Conservation (phyloP, 2,797 vertebrate genomes). For the Australoheros facetus region DNA sequence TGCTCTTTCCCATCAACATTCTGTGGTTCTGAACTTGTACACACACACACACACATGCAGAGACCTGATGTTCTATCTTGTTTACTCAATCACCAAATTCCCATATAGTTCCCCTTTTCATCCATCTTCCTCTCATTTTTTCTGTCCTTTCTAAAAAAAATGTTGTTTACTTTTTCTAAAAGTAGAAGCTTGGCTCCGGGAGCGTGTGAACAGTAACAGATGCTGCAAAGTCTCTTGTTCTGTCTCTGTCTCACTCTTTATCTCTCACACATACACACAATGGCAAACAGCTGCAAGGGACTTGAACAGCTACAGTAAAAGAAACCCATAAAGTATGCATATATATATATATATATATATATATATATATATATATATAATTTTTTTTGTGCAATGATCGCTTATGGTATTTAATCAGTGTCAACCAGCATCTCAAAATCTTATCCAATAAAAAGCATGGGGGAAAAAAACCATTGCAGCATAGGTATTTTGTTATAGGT, state of each 20-base stretch:
- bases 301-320: slow-evolving; percentile 42
- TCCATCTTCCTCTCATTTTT: slow-evolving; percentile 12
- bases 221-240: slow-evolving; percentile 64
- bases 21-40: background rate
- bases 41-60: background rate
- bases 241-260: slow-evolving; percentile 35
- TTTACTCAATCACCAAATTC: slow-evolving; percentile 24
- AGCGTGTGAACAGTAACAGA: slow-evolving; percentile 82
- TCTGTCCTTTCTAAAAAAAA: background rate
- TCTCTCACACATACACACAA: slow-evolving; percentile 57
- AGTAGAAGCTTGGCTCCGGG: slow-evolving; percentile 74
- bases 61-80: slow-evolving; percentile 3
- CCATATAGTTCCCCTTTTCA: slow-evolving; percentile 14
- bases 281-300: slow-evolving; percentile 68
- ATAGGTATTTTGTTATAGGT: background rate
- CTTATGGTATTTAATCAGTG: background rate
- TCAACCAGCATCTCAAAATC: background rate
- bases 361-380: too few species aligned
- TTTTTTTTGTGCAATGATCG: background rate
- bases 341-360: background rate
- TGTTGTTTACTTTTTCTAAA: slow-evolving; percentile 81
- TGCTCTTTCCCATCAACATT: background rate
- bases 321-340: slow-evolving; percentile 25
- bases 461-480: too few species aligned
- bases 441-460: background rate